Conservation (phyloP, 2,888 invertebrate genomes). For the Tortrix viridana region DNA sequence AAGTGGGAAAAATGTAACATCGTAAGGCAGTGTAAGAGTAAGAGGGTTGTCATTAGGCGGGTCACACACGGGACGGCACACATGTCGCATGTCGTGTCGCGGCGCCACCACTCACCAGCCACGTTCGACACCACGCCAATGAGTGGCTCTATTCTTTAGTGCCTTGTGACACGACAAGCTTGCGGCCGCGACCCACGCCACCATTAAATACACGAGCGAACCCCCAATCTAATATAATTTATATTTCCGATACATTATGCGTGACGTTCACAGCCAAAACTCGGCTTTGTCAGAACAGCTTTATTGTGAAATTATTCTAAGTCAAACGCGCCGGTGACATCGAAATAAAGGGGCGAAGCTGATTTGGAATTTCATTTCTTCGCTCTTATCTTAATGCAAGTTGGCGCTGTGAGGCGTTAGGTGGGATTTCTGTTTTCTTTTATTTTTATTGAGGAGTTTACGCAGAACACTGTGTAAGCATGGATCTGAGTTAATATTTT, state of each 20-base stretch:
- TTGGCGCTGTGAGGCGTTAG: conserved; percentile 51
- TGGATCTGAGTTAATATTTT: conserved; percentile 15
- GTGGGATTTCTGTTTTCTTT: conserved; percentile 49
- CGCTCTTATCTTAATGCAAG: conserved; percentile 62
- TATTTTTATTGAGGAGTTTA: conserved; percentile 49
- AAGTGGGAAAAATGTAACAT: conserved; percentile 28
- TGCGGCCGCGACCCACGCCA: conserved; percentile 39
- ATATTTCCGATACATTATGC: conserved; percentile 71
- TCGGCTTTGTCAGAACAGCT: conserved; percentile 58
- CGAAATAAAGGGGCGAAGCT: conserved; percentile 57
- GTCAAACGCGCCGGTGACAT: conserved; percentile 54
- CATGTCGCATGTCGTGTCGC: conserved; percentile 58
- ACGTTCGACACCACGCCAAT: conserved; percentile 66
- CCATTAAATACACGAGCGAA: conserved; percentile 60
- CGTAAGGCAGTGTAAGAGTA: conserved; percentile 12
- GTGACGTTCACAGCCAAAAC: conserved; percentile 58
- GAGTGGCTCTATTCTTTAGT: conserved; percentile 71
- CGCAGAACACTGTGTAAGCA: conserved; percentile 22
- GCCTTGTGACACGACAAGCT: conserved; percentile 65
- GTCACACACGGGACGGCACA: conserved; percentile 38
- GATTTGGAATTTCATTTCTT: conserved; percentile 64
- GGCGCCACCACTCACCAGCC: conserved; percentile 55
- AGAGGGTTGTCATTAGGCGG: conserved; percentile 37
- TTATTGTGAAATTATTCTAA: conserved; percentile 60
- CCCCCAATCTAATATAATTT: conserved; percentile 72